These are phyloP conservation scores for Caerostris extrusa DNA, from an alignment of 1,140 invertebrate species.

Conservation along the genomic window DNA sequence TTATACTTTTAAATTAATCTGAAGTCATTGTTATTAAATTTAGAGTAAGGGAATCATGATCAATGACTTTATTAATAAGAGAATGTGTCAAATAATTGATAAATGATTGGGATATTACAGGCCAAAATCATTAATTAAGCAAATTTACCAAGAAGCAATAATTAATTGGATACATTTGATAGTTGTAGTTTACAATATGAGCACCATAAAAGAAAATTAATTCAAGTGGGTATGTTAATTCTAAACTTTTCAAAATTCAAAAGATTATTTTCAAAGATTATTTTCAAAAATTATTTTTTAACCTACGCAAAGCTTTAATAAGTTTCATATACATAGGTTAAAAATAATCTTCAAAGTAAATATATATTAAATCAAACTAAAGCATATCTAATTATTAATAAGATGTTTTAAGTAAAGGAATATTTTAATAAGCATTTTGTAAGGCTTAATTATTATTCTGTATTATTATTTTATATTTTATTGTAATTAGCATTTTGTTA, in stretches of 20 bases:
- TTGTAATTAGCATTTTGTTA: too few species aligned
- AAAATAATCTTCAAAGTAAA: too few species aligned
- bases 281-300: too few species aligned
- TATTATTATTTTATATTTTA: too few species aligned
- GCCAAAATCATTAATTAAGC: not conserved
- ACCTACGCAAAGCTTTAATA: too few species aligned
- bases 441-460: too few species aligned
- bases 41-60: not conserved
- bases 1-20: not conserved
- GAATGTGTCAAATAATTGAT: not conserved
- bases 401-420: too few species aligned
- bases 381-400: too few species aligned
- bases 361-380: too few species aligned
- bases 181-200: not conserved
- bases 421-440: too few species aligned
- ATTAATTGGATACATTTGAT: not conserved
- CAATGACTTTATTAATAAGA: not conserved
- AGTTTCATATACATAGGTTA: too few species aligned
- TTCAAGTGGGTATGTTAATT: not conserved
- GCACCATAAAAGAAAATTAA: not conserved
- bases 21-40: conserved; percentile 2
- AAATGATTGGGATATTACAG: not conserved
- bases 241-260: not conserved
- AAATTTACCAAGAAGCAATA: not conserved
- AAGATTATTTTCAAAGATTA: too few species aligned